Conservation (phyloP, 2,888 invertebrate genomes). For the Psococerastis gibbosa region DNA sequence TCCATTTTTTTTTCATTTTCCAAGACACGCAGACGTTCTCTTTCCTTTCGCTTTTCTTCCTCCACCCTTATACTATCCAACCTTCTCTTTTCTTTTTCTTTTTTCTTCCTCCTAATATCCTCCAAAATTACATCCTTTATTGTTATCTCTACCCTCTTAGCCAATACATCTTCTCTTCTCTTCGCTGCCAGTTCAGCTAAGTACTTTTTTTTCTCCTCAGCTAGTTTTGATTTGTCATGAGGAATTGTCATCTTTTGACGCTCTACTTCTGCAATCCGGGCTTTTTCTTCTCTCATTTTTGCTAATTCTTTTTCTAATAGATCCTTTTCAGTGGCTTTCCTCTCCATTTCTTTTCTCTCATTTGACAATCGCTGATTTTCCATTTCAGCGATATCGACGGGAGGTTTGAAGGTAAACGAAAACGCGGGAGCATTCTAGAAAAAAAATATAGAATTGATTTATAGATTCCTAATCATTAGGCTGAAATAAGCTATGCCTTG, state of each 20-base stretch:
- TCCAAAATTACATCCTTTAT: constrained; percentile 12
- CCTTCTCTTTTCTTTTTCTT: constrained; percentile 5
- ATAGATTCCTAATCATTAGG: too few relatives aligned
- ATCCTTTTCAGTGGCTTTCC: too few relatives aligned
- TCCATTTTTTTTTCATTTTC: constrained; percentile 1
- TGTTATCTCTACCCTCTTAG: constrained; percentile 10
- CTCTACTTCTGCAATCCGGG: too few relatives aligned
- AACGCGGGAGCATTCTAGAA: too few relatives aligned
- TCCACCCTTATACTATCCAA: neutral
- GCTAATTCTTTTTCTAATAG: constrained; percentile 6
- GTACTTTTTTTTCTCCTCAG: too few relatives aligned
- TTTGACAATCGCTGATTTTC: neutral
- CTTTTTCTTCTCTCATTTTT: constrained; percentile 6
- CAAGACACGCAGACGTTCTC: neutral
- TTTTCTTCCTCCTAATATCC: constrained; percentile 3
- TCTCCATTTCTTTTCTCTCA: neutral
- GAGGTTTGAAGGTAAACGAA: neutral
- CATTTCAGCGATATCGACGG: neutral
- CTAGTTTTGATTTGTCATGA: too few relatives aligned
- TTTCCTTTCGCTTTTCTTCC: neutral
- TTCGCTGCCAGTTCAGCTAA: constrained; percentile 14
- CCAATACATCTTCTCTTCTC: constrained; percentile 12
- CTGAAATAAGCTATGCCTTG: too few relatives aligned
- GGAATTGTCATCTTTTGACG: too few relatives aligned
- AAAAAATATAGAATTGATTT: too few relatives aligned